Evolutionary conservation across 2,113 vertebrate genomes (phyloP).

Genomic region (Sorex araneus): DNA sequence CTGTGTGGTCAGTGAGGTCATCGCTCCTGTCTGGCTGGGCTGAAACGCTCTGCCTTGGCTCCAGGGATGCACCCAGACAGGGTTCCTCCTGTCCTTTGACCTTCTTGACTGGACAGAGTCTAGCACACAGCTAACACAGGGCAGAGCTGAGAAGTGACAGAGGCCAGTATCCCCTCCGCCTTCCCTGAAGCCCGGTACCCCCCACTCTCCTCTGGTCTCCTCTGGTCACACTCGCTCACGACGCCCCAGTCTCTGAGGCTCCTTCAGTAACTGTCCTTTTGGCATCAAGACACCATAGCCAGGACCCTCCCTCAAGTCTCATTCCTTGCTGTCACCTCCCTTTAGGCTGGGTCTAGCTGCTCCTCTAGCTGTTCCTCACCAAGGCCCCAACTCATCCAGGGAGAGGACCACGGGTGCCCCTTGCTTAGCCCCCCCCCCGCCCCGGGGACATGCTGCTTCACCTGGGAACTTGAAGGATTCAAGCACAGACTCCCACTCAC

Average conservation of each 20-base stretch:
- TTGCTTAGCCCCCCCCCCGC: too few species aligned
- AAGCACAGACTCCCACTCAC: background rate
- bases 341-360: background rate
- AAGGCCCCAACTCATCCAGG: background rate
- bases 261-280: background rate
- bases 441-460: background rate
- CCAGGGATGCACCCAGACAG: background rate
- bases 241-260: background rate
- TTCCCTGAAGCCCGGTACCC: background rate
- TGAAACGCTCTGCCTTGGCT: background rate
- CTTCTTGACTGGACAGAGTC: background rate
- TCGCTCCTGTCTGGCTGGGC: slow-evolving; percentile 36
- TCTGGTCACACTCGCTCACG: background rate
- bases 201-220: background rate
- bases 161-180: background rate
- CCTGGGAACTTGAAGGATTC: background rate
- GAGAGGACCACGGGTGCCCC: background rate
- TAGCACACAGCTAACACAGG: background rate
- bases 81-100: background rate
- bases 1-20: slow-evolving; percentile 59
- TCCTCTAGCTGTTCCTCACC: background rate
- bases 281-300: background rate
- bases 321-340: background rate
- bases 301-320: background rate
- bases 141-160: background rate